A percentile compares a stretch with the other conserved stretches of the same genome.
These are phyloP conservation scores for Phylloscopus trochiloides DNA, from an alignment of 2,113 vertebrate species.

Conservation along the genomic window DNA sequence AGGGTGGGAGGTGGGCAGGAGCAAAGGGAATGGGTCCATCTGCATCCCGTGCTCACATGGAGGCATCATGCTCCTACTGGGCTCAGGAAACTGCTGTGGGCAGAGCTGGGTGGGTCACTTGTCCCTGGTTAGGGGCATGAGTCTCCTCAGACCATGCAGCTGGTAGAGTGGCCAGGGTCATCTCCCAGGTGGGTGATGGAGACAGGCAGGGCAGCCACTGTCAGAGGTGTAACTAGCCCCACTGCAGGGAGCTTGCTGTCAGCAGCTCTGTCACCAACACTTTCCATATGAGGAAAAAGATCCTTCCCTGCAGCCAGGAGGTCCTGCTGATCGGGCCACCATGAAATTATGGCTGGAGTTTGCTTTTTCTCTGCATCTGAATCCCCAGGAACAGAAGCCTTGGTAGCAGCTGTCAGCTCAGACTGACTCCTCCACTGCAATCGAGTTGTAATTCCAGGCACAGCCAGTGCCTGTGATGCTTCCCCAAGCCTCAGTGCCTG, in stretches of 20 bases:
- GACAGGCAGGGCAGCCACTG: neutral
- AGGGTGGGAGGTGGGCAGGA: neutral
- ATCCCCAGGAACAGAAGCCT: neutral
- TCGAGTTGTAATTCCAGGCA: neutral
- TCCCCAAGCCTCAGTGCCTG: accelerated
- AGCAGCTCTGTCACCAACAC: neutral
- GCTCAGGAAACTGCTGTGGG: neutral
- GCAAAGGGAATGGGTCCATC: neutral
- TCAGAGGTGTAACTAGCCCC: neutral
- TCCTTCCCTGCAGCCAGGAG: neutral
- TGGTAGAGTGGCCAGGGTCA: neutral
- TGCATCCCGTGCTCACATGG: accelerated
- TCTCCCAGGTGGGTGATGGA: neutral
- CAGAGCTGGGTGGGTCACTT: neutral
- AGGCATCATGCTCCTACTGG: neutral
- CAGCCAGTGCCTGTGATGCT: neutral
- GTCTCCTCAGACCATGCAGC: accelerated
- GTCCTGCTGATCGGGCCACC: accelerated
- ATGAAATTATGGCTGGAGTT: accelerated
- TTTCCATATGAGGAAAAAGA: neutral
- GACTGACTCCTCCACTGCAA: neutral
- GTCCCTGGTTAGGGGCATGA: neutral
- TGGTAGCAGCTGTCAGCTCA: accelerated
- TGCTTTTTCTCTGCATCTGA: neutral
- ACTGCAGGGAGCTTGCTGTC: neutral